Conservation (phyloP, 1,140 invertebrate species). For the Listronotus oregonensis region DNA sequence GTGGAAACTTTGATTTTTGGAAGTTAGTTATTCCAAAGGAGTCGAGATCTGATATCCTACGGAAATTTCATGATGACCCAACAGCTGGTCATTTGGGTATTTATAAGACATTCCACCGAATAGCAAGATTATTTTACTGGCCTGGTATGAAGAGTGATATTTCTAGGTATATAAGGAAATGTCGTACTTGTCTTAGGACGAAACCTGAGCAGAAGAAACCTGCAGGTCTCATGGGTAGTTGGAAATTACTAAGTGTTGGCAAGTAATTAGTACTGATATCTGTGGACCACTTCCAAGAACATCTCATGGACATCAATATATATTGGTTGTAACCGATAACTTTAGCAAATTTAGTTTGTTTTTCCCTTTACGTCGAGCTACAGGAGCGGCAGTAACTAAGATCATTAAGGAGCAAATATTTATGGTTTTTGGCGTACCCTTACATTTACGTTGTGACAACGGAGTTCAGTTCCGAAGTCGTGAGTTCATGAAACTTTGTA, state of each 20-base stretch:
- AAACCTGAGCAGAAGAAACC: background rate
- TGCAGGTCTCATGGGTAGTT: background rate
- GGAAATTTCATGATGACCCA: conserved; percentile 11
- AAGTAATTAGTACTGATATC: conserved; percentile 9
- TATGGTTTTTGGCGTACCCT: conserved; percentile 28
- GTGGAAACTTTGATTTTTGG: conserved; percentile 16
- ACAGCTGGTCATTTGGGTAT: conserved; percentile 42
- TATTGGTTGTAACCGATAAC: conserved; percentile 9
- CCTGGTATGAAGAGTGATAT: conserved; percentile 34
- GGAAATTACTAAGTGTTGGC: conserved; percentile 4
- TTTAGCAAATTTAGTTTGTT: conserved; percentile 22
- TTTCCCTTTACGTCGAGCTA: conserved; percentile 22
- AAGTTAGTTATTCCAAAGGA: conserved; percentile 32
- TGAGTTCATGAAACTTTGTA: too few species aligned
- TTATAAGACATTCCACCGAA: conserved; percentile 42
- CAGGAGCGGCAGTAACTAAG: conserved; percentile 13
- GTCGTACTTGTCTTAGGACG: background rate
- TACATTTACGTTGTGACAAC: too few species aligned
- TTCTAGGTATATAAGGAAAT: background rate
- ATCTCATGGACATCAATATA: background rate
- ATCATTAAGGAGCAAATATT: conserved; percentile 25
- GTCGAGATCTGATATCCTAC: conserved; percentile 15
- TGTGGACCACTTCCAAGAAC: conserved; percentile 8
- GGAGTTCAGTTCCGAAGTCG: too few species aligned
- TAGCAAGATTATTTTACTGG: conserved; percentile 43